Conservation (phyloP, 2,797 vertebrate genomes). For the Silurus lanzhouensis region DNA sequence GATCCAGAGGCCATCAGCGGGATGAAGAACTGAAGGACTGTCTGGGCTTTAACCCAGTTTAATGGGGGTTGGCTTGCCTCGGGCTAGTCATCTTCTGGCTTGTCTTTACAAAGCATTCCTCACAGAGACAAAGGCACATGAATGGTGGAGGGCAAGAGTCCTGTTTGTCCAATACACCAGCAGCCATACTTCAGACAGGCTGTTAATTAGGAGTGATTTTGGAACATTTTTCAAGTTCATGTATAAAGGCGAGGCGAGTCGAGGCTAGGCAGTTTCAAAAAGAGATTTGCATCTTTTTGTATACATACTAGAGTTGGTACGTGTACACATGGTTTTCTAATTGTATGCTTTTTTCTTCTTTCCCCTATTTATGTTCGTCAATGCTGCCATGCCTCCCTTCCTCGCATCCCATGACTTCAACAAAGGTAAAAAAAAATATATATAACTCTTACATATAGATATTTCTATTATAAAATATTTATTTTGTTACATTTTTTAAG, state of each 20-base stretch:
- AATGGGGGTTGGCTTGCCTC: slow-evolving; percentile 49
- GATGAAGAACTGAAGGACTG: slow-evolving; percentile 51
- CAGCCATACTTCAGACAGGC: slow-evolving; percentile 29
- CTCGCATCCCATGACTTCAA: slow-evolving; percentile 1
- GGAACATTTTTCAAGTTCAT: slow-evolving; percentile 26
- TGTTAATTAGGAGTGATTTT: slow-evolving; percentile 47
- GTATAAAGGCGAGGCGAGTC: neutral
- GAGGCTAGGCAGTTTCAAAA: slow-evolving; percentile 1
- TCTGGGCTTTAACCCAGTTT: slow-evolving; percentile 50
- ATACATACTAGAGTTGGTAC: neutral
- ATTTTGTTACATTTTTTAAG: no score
- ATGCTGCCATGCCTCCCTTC: neutral
- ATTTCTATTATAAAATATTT: neutral
- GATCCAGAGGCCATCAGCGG: slow-evolving; percentile 41
- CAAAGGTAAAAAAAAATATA: slow-evolving; percentile 45
- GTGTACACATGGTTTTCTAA: neutral
- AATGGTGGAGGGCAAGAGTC: slow-evolving; percentile 46
- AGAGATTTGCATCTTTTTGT: neutral
- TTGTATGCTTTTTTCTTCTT: slow-evolving; percentile 6
- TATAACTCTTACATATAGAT: neutral
- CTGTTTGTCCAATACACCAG: slow-evolving; percentile 48
- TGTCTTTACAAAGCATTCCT: slow-evolving; percentile 46
- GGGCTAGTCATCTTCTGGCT: slow-evolving; percentile 53
- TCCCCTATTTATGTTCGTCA: slow-evolving; percentile 21
- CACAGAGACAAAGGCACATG: slow-evolving; percentile 49